phyloP scores from a whole-genome alignment of 2,113 vertebrate genomes.

The Suricata suricatta region DNA sequence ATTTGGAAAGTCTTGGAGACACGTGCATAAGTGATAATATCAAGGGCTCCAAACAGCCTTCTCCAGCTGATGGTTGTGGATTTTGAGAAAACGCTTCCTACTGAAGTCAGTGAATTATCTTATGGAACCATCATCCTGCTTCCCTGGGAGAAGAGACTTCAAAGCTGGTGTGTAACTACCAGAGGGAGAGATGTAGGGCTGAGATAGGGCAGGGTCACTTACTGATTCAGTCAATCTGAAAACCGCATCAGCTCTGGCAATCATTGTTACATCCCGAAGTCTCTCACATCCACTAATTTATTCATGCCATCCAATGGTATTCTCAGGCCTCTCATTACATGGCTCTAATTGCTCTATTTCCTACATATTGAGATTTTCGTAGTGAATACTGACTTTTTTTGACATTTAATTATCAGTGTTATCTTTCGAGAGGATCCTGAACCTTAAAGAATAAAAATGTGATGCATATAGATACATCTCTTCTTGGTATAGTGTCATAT shows the following conservation, averaged over 20 bases:
- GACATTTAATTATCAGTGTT: conserved; percentile 35
- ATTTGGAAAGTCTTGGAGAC: background rate
- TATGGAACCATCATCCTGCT: background rate
- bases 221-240: background rate
- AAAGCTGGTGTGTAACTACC: background rate
- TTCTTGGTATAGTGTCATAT: background rate
- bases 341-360: background rate
- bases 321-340: background rate
- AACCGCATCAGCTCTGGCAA: background rate
- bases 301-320: background rate
- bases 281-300: background rate
- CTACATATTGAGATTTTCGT: background rate
- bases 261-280: background rate
- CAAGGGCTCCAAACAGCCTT: background rate
- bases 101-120: background rate
- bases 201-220: background rate
- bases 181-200: background rate
- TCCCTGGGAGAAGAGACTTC: background rate
- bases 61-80: background rate
- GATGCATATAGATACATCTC: background rate
- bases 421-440: background rate
- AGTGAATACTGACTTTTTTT: background rate
- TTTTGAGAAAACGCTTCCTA: background rate
- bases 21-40: background rate
- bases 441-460: conserved; percentile 48